Evolutionary conservation across 2,113 vertebrate genomes (phyloP).

Genomic region (Solea solea): DNA sequence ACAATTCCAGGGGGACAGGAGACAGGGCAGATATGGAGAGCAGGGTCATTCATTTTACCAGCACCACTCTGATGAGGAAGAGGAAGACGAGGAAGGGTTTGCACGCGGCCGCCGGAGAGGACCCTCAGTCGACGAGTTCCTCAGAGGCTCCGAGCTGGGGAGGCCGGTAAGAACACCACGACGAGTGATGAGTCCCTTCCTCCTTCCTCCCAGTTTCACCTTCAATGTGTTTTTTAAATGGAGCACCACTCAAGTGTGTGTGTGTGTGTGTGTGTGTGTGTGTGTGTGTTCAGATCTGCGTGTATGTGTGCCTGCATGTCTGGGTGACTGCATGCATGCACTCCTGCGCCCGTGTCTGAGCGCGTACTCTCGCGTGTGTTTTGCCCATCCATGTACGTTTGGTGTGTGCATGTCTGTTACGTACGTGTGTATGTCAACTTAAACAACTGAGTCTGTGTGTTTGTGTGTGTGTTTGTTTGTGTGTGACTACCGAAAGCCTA

Average conservation of each 20-base stretch:
- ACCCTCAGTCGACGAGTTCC: conserved; percentile 94
- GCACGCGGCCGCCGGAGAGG: conserved; percentile 85
- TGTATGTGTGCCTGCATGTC: conserved; percentile 37
- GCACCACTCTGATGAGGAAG: conserved; percentile 88
- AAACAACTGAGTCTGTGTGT: conserved; percentile 73
- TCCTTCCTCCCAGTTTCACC: conserved; percentile 10
- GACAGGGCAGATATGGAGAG: conserved; percentile 71
- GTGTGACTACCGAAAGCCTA: conserved; percentile 82
- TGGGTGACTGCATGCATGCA: conserved; percentile 64
- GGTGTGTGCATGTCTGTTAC: conserved; percentile 55
- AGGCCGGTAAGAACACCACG: conserved; percentile 84
- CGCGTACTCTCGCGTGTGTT: conserved; percentile 17
- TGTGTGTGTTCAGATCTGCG: conserved; percentile 14
- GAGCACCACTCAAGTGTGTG: conserved; percentile 27
- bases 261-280: conserved; percentile 2
- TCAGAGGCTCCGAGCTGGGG: conserved; percentile 92
- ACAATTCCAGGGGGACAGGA: conserved; percentile 85
- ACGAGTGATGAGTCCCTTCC: neutral
- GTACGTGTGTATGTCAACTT: conserved; percentile 62
- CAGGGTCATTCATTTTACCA: conserved; percentile 81
- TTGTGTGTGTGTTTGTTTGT: conserved; percentile 66
- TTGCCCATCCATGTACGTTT: conserved; percentile 57
- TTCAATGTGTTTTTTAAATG: conserved; percentile 17
- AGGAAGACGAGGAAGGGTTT: conserved; percentile 90
- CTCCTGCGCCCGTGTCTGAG: conserved; percentile 40